Evolutionary conservation across 1,140 invertebrate genomes (phyloP).

Genomic region (Orchesella cincta): DNA sequence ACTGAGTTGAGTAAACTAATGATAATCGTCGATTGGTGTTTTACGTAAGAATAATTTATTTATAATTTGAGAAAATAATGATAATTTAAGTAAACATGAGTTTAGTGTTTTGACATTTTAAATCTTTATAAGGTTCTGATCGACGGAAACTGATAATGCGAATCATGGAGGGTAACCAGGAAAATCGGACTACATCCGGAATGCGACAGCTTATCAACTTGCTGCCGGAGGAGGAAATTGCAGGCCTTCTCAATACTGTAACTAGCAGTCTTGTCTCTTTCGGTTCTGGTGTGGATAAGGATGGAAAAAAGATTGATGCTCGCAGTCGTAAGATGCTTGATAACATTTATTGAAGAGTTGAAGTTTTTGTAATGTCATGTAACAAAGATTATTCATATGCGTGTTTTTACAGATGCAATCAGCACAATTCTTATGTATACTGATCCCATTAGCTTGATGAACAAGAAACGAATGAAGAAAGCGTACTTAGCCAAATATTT

Average conservation of each 20-base stretch:
- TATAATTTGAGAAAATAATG: no score
- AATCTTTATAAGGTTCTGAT: no score
- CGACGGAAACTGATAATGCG: no score
- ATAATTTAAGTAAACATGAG: no score
- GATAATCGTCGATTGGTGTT: no score
- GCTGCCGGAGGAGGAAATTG: not conserved
- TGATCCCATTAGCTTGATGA: not conserved
- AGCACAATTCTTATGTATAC: not conserved
- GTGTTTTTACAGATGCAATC: constrained; percentile 13
- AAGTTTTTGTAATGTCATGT: not conserved
- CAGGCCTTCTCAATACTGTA: not conserved
- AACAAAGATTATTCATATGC: not conserved
- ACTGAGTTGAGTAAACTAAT: no score
- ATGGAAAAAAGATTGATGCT: not conserved
- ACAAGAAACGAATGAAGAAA: not conserved
- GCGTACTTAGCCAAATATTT: not conserved
- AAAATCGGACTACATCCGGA: no score
- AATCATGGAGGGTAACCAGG: not conserved
- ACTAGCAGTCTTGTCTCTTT: not conserved
- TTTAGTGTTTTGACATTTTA: no score
- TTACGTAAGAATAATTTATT: no score
- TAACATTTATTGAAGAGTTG: not conserved
- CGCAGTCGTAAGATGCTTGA: not conserved
- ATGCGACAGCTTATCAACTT: not conserved
- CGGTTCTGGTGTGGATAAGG: not conserved